Percentiles rank a stretch among this genome's conserved stretches.
phyloP scores from a whole-genome alignment of 2,113 vertebrate species.

The Nyctereutes procyonoides region DNA sequence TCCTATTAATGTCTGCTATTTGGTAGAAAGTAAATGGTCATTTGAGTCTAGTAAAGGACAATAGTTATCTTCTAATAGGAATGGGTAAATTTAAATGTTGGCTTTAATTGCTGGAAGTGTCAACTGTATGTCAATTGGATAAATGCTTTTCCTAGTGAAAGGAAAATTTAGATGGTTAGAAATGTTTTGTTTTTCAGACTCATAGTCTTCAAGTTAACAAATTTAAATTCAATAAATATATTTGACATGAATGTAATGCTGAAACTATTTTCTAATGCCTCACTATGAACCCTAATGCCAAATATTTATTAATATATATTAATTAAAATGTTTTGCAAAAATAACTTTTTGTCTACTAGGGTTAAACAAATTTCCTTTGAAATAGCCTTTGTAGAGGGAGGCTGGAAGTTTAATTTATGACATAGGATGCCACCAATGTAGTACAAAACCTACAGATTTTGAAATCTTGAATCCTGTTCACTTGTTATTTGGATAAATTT shows the following conservation, averaged over 20 bases:
- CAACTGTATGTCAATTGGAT: constrained; percentile 1
- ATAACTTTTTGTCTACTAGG: constrained; percentile 7
- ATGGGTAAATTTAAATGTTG: constrained; percentile 28
- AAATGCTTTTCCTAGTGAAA: constrained; percentile 30
- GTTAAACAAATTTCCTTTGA: constrained; percentile 27
- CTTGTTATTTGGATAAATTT: background rate
- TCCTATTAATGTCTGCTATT: constrained; percentile 35
- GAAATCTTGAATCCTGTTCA: background rate
- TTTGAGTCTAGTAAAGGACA: constrained; percentile 42
- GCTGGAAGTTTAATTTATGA: background rate
- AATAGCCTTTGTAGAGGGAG: background rate
- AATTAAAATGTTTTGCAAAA: constrained; percentile 65
- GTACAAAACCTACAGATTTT: background rate
- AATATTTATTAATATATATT: background rate
- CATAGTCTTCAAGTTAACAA: constrained; percentile 19
- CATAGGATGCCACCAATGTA: background rate
- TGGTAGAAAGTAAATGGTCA: constrained; percentile 31
- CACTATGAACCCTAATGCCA: background rate
- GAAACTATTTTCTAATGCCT: constrained; percentile 23
- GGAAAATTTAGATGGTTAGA: constrained; percentile 20
- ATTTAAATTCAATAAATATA: constrained; percentile 49
- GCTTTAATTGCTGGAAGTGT: constrained; percentile 47
- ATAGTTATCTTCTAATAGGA: background rate
- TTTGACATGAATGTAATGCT: background rate
- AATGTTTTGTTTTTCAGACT: constrained; percentile 38